Base-by-base conservation (phyloP, 23 tunicate genomes). In the Pegea sp. region DNA sequence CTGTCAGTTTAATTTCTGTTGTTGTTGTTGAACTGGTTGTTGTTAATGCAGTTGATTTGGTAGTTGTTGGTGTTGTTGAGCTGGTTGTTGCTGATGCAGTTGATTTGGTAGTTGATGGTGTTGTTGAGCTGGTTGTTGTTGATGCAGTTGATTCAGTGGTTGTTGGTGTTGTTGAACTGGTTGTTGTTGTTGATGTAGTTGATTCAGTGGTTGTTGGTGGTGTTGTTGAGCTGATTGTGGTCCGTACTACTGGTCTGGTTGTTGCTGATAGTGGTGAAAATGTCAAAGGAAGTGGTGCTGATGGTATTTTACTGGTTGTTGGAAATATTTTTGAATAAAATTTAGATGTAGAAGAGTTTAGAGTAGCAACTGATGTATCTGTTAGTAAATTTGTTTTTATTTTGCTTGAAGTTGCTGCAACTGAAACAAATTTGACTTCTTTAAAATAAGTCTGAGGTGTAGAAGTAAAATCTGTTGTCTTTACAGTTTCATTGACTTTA, bases 131-230 rank as follows among this genome's bases (percentile, higher is more conserved):
- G 11, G 46, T 38, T 38, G 16, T 38, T 8, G 46, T 11, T 38
- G 11, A 11, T 38, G 11, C 16, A 38, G 46, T 38, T 38, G 46
- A 8, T 38, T 11, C 46, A 8, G 46, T 38, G 11, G 46, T 38
- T 38, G 46, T 38, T 8, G 46, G 11, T 8, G 46, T 11, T 38
- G 11, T 16, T 38, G 46, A 16, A 38, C 13, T 38, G 46, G 46
- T 38, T 38, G 46, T 38, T 38, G 46, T 38, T 38, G 46, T 38
- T 38, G 46, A 8, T 38, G 46, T 38, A 38, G 46, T 16, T 38
- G 11, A 11, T 38, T 11, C 16, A 38, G 46, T 11, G 11, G 11
- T 38, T 38, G 46, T 16, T 38, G 46, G 11, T 8, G 46, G 46
- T 38, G 11, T 16, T 38, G 46, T 11, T 8, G 46, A 8, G 46